Percentiles rank a stretch among this genome's conserved stretches.
Conservation (phyloP, 2,113 vertebrate species). For the Bos javanicus region DNA sequence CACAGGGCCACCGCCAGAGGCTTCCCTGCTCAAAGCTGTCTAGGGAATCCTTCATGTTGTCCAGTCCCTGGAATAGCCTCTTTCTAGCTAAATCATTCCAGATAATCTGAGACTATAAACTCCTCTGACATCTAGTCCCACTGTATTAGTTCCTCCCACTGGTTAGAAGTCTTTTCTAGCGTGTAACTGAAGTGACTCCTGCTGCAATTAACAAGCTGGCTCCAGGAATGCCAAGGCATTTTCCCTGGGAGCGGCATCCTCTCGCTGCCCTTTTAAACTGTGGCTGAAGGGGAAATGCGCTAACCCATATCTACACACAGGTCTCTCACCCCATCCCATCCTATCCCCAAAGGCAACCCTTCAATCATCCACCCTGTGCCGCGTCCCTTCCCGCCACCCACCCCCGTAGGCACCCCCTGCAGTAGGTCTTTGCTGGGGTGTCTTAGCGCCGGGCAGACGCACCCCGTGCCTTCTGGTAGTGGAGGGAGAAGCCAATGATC, state of each 20-base stretch:
- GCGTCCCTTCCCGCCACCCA: no score
- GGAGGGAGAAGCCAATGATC: slow-evolving; percentile 97
- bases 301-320: rapidly evolving
- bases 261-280: not conserved
- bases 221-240: not conserved
- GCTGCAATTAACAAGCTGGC: not conserved
- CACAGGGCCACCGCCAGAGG: not conserved
- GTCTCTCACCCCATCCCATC: not conserved
- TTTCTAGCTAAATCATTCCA: not conserved
- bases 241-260: not conserved
- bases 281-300: not conserved
- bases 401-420: not conserved
- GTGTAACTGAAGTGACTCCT: not conserved
- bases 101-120: not conserved
- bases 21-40: not conserved
- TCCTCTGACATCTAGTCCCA: not conserved
- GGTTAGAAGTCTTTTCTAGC: not conserved
- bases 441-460: slow-evolving; percentile 23
- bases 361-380: no score
- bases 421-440: rapidly evolving
- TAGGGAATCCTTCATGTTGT: not conserved
- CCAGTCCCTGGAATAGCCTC: not conserved
- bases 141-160: not conserved
- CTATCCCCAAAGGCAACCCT: not conserved
- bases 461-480: slow-evolving; percentile 93